Evolutionary conservation across 2,113 vertebrate genomes (phyloP), one percentile per base, ranked within the genome.

Genomic region (Toxotes jaculatrix): DNA sequence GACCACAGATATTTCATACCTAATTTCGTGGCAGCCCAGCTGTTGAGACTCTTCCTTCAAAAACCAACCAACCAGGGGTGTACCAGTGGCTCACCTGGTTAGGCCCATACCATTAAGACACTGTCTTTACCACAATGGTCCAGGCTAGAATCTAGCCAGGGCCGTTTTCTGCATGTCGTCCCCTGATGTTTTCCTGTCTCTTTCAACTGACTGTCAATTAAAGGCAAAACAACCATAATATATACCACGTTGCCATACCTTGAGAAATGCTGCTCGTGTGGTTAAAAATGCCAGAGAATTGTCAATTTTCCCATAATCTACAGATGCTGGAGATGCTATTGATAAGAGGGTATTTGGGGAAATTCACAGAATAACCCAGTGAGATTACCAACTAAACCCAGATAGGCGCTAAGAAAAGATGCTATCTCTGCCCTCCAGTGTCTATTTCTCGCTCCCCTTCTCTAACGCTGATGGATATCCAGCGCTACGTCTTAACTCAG

Each of bases 401-500:
- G 40, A 53, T 43, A 57, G 64, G 67, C 36, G 14, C 73, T 73
- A 77, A 89, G 56, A 84, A 80, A 80, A 84, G 76, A 79, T 53
- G 6, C 1, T 40, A 59, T 81, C 72, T 53, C 75, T 40, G 36
- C 69, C 80, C 75, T 84, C 76, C 74, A 68, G 82, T 86, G 53
- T 78, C 77, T 79, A 27, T 59, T 49, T 80, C 79, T 65, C 32
- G 17, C 72, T 79, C 70, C 31, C 68, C 38, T 49, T 86, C 66
- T 70, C 69, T 60, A 75, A 80, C 16, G 2, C 76, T 92, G 89
- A 92, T 59, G 79, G 89, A 92, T 91, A 91, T 91, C 79, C 80
- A 74, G 83, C 51, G 13, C 76, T 87, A 86, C 80, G 72, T 88
- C 91, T 92, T 82, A 84, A 89, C 81, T 92, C 88, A 90, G 81